Percentiles rank a stretch among this genome's conserved stretches.
Conservation (phyloP, 2,797 vertebrate genomes). For the Schizothorax lantsangensis region DNA sequence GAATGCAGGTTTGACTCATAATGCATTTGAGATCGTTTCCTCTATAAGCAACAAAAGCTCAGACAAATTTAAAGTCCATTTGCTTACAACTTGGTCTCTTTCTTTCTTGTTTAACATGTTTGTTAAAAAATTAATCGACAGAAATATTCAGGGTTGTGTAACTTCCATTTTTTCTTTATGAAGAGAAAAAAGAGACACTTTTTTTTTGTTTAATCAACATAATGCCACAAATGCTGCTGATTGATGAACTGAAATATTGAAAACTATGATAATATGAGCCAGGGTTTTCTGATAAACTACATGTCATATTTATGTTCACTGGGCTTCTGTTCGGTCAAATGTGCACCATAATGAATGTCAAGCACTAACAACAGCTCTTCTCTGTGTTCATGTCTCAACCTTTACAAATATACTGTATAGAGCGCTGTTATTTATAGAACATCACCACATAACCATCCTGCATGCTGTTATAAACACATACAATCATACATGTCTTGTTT, state of each 20-base stretch:
- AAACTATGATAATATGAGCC: background rate
- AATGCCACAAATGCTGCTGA: background rate
- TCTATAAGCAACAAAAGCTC: conserved; percentile 5
- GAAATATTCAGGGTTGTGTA: background rate
- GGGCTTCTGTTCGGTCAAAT: conserved; percentile 17
- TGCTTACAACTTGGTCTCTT: background rate
- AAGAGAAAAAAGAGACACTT: background rate
- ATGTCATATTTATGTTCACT: conserved; percentile 2
- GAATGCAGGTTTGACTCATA: conserved; percentile 1
- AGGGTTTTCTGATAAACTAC: conserved; percentile 8
- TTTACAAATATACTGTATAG: conserved; percentile 1
- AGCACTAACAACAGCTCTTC: background rate
- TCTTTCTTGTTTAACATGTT: background rate
- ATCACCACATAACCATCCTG: background rate
- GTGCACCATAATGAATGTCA: background rate
- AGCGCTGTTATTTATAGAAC: conserved; percentile 9
- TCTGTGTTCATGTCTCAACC: background rate
- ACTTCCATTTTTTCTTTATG: background rate
- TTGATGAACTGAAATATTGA: background rate
- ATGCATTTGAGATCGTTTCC: background rate
- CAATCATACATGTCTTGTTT: conserved; percentile 4
- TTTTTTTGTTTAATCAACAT: background rate
- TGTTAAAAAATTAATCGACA: background rate
- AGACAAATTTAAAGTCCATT: background rate
- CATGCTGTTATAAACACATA: background rate